Conservation (phyloP, 2,113 vertebrate genomes). For the Calidris pugnax region DNA sequence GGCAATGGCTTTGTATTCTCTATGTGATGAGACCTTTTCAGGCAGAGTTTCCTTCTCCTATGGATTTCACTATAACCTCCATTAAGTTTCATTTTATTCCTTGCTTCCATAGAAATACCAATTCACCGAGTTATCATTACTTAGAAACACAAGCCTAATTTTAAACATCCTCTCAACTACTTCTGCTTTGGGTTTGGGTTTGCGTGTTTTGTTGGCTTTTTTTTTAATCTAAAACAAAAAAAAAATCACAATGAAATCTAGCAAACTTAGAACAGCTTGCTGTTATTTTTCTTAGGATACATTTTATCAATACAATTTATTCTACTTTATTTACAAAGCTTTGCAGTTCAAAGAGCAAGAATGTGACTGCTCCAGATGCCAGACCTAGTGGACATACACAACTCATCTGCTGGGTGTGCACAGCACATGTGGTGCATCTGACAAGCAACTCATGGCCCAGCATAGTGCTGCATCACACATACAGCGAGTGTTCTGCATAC, state of each 20-base stretch:
- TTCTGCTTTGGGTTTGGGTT: background rate
- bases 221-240: background rate
- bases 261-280: background rate
- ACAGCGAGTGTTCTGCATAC: rapidly evolving
- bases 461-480: background rate
- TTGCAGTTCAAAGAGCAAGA: background rate
- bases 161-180: background rate
- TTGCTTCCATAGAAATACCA: background rate
- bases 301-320: background rate
- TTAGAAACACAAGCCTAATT: background rate
- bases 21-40: background rate
- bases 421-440: background rate
- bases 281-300: background rate
- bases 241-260: background rate
- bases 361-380: rapidly evolving
- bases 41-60: background rate
- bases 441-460: no score
- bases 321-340: background rate
- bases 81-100: background rate
- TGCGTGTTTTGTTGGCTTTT: background rate
- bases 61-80: background rate
- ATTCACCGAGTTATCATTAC: background rate
- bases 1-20: background rate
- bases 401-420: background rate
- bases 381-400: background rate